Base-by-base conservation (phyloP, 2,797 vertebrate genomes). In the Sibirionetta formosa region DNA sequence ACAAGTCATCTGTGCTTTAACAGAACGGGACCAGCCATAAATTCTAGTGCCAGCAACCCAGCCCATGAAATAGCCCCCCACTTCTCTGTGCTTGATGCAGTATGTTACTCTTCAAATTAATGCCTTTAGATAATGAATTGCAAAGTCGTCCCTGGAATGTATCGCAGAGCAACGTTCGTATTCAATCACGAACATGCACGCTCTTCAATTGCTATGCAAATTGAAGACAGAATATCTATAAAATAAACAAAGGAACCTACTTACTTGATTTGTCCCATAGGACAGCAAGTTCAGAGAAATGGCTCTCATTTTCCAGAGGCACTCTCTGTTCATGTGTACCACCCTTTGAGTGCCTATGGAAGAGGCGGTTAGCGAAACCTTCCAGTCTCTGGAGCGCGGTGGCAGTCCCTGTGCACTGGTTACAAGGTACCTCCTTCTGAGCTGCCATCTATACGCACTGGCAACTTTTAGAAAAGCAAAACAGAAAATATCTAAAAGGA, bases 181-280 rank as follows among this genome's bases (percentile, higher is more conserved):
- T 24, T 78, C 17, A 68, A 46, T 22, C 82, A 46, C 53, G 77
- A 79, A 68, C 40, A 81, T 0, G 1, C 38, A 50, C 44, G 8
- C 60, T 54, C 77, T 83, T 80, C 53, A 38, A 20, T 73, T 35
- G 4, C 0, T 3, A 36, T 24, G 40, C 31, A 60, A 86, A 60
- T 38, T 11, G 11, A 91, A 57, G 58, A 72, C 53, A 4, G 8
- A 65, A 0, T 8, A 96, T 36, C 60, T 77, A 42, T 3, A 36
- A 54, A 77, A 57, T 93, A 65, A 83, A n/a, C 11, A n/a, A 56
- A 88, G 48, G 11, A 3, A 24, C 31, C 35, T 38, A 99, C 99
- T 99, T 99, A 99, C 99, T 99, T 95, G 97, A 96, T 97, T 97
- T 98, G 96, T 99, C 99, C 99, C 99, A 99, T 76, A 97, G 96